A percentile compares a stretch with the other conserved stretches of the same genome.
Evolutionary conservation across 2,113 vertebrate genomes (phyloP).

Genomic region (Lophochroa leadbeateri): DNA sequence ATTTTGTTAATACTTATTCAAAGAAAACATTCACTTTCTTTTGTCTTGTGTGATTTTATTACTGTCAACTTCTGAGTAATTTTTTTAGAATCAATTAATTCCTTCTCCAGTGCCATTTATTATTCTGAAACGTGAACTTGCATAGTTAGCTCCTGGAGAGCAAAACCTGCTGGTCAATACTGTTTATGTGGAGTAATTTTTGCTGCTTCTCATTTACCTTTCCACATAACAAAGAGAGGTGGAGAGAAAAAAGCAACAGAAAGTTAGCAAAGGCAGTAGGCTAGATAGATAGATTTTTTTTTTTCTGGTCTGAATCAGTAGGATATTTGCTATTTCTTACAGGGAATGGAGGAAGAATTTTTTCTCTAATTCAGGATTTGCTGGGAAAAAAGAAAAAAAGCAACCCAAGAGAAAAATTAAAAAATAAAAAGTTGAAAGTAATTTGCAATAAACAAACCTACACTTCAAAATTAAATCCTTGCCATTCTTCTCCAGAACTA

Average conservation of each 20-base stretch:
- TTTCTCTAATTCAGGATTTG: neutral
- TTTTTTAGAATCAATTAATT: neutral
- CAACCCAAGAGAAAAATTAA: neutral
- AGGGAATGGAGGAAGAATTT: neutral
- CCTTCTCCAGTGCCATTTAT: neutral
- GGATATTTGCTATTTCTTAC: neutral
- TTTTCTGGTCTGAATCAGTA: neutral
- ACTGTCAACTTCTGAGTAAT: neutral
- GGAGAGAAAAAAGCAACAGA: neutral
- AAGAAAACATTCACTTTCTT: neutral
- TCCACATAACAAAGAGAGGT: neutral
- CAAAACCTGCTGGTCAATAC: neutral
- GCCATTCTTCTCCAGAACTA: slow-evolving; percentile 40
- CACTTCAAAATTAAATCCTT: slow-evolving; percentile 26
- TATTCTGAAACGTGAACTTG: neutral
- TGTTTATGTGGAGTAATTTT: neutral
- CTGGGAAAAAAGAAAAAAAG: neutral
- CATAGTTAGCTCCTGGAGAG: neutral
- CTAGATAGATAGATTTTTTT: neutral
- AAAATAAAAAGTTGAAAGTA: neutral
- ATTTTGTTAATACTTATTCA: neutral
- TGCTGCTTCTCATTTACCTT: neutral
- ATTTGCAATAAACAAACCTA: neutral
- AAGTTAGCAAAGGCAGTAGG: neutral
- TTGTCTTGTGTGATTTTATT: neutral